Conservation (phyloP, 1,140 invertebrate genomes). For the Patella vulgata region DNA sequence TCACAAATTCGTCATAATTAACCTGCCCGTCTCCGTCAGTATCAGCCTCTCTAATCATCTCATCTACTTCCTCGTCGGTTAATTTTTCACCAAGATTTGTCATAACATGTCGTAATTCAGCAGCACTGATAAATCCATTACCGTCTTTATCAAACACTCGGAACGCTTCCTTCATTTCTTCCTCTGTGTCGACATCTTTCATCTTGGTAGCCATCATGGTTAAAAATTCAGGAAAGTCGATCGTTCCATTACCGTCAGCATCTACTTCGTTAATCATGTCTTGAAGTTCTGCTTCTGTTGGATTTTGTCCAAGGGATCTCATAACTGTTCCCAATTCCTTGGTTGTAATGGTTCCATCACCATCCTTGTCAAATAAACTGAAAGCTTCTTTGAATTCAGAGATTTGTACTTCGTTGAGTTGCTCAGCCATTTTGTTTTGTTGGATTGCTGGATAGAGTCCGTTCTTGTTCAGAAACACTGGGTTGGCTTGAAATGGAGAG, state of each 20-base stretch:
- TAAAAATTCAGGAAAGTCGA: constrained; percentile 95
- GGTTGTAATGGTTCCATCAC: constrained; percentile 99
- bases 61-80: constrained; percentile 90
- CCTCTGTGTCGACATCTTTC: constrained; percentile 99
- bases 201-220: constrained; percentile 98
- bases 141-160: constrained; percentile 98
- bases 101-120: constrained; percentile 76
- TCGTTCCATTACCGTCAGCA: constrained; percentile 97
- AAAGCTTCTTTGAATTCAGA: constrained; percentile 48
- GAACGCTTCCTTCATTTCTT: constrained; percentile 98
- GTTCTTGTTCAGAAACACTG: too few relatives aligned
- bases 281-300: constrained; percentile 98
- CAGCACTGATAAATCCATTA: constrained; percentile 77
- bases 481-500: neutral
- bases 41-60: constrained; percentile 93
- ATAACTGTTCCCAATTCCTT: constrained; percentile 99
- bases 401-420: constrained; percentile 38
- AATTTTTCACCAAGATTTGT: constrained; percentile 91
- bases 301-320: constrained; percentile 98
- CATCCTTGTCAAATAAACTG: constrained; percentile 70
- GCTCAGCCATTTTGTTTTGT: constrained; percentile 26
- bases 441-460: neutral
- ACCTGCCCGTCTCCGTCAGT: constrained; percentile 78
- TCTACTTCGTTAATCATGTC: constrained; percentile 99
- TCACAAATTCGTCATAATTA: constrained; percentile 46